Base-by-base conservation (phyloP, 2,888 invertebrate species). In the Parapristionchus giblindavisi region DNA sequence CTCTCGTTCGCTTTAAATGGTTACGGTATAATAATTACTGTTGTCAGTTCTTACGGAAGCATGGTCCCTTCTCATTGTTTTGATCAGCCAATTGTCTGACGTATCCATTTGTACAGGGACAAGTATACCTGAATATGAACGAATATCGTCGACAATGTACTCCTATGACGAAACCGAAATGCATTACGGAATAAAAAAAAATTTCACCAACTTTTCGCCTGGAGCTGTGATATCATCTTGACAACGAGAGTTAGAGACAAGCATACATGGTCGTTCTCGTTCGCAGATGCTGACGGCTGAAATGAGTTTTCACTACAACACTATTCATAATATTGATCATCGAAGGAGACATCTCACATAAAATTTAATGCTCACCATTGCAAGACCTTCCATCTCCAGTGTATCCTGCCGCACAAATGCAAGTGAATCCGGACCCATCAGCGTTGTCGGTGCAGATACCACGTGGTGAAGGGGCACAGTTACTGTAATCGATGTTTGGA, bases 211-310 rank as follows among this genome's bases (percentile, higher is more conserved):
- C 29, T 74, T 74, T 5, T 48, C 40, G 5, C 17, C 29, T 54
- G 74, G 74, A 5, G 52, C 48, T 27, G 48, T 52, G 63, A 52
- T 17, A 36, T 74, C 74, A 11, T 36, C 52, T 3, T 6, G 6
- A n/a, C 74, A 74, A 11, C n/a, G 27, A 17, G 74, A 54, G 32
- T 74, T 74, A 4, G 61, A 63, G 38, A 74, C 60, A 11, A 52
- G 24, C 24, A 29, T 54, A 54, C 74, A 74, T 6, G 74, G 74
- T 3, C 52, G 61, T 40, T 74, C 40, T 17, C 74, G 74, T 14
- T 63, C 38, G 74, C 74, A 74, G 21, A 63, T 40, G 65, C 54
- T 60, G 74, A 74, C 65, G 63, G 51, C 73, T 73, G 40, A 34
- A 68, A 27, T 17, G 43, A 14, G 43, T 17, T 14, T 43, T 43